phyloP scores from a whole-genome alignment of 2,113 vertebrate genomes.

The Mobula birostris region DNA sequence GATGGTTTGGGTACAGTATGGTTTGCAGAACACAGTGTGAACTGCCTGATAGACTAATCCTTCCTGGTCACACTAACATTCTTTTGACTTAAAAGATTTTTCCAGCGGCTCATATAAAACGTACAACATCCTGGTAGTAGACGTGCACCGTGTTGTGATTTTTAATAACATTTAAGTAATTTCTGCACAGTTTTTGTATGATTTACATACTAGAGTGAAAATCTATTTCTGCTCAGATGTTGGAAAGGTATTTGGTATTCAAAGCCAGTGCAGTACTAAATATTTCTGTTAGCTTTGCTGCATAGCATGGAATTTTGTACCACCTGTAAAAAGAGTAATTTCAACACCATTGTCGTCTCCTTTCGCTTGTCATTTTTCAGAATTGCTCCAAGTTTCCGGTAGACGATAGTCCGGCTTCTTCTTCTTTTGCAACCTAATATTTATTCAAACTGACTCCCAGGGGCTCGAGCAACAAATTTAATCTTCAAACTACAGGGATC shows the following conservation, averaged over 20 bases:
- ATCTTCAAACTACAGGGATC: not conserved
- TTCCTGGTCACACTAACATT: not conserved
- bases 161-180: not conserved
- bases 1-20: not conserved
- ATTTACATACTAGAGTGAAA: not conserved
- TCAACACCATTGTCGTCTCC: not conserved
- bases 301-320: not conserved
- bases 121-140: not conserved
- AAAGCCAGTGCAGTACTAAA: not conserved
- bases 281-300: not conserved
- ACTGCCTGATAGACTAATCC: not conserved
- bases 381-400: not conserved
- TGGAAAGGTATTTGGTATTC: not conserved
- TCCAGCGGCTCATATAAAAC: not conserved
- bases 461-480: not conserved
- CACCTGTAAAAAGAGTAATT: not conserved
- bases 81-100: not conserved
- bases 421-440: not conserved
- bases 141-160: not conserved
- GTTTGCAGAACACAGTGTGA: not conserved
- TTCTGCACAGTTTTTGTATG: not conserved
- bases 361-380: not conserved
- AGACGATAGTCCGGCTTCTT: not conserved
- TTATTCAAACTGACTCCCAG: constrained; percentile 7
- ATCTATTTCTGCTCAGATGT: not conserved